Conservation (phyloP, 1,140 invertebrate genomes). For the Orussus abietinus region DNA sequence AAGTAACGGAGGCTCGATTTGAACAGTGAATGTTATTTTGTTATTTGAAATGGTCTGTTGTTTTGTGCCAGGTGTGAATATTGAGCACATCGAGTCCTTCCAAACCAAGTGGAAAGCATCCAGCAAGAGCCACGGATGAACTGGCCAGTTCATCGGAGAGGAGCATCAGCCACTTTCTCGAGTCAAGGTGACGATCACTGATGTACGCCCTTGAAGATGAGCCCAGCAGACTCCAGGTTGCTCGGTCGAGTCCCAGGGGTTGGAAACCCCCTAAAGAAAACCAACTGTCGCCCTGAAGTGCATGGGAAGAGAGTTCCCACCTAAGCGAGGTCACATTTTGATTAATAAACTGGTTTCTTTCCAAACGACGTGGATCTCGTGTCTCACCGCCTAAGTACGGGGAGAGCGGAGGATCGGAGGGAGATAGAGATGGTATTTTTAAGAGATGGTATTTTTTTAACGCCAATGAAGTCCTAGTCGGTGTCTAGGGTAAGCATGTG, state of each 20-base stretch:
- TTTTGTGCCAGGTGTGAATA: slow-evolving; percentile 55
- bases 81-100: slow-evolving; percentile 64
- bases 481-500: too few species aligned
- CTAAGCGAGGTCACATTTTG: too few species aligned
- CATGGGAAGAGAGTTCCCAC: too few species aligned
- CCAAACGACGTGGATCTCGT: too few species aligned
- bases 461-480: too few species aligned
- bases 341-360: too few species aligned
- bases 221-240: slow-evolving; percentile 12
- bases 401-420: too few species aligned
- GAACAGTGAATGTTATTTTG: slow-evolving; percentile 6
- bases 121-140: slow-evolving; percentile 64
- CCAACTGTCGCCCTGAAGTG: too few species aligned
- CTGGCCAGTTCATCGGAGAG: slow-evolving; percentile 9
- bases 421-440: too few species aligned
- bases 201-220: slow-evolving; percentile 13
- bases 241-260: slow-evolving; percentile 23
- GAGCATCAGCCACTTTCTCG: slow-evolving; percentile 20
- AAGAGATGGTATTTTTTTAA: too few species aligned
- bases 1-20: background rate
- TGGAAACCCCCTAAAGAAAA: slow-evolving; percentile 35
- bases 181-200: slow-evolving; percentile 14
- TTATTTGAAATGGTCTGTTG: slow-evolving; percentile 16
- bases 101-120: slow-evolving; percentile 66
- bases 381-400: too few species aligned